phyloP scores from a whole-genome alignment of 2,888 invertebrate species.

The Nymphalis urticae region DNA sequence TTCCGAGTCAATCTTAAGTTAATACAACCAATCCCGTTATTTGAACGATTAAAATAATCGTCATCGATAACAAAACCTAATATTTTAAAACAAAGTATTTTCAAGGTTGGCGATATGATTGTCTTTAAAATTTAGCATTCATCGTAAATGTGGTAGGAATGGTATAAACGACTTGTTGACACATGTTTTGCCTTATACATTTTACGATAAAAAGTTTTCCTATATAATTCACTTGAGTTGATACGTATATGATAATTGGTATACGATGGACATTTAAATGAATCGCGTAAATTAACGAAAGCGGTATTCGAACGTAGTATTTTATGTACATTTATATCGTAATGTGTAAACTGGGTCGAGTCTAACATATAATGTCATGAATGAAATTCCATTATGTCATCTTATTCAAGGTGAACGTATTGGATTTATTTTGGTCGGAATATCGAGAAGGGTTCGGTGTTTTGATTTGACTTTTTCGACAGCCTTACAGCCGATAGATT shows the following conservation, averaged over 20 bases:
- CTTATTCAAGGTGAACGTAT: too few relatives aligned
- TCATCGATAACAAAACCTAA: too few relatives aligned
- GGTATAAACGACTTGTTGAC: not conserved
- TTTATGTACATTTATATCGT: not conserved
- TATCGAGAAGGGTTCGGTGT: too few relatives aligned
- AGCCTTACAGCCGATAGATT: too few relatives aligned
- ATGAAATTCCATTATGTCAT: too few relatives aligned
- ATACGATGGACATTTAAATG: not conserved
- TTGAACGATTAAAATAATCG: too few relatives aligned
- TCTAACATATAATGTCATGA: too few relatives aligned
- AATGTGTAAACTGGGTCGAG: too few relatives aligned
- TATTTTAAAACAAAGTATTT: not conserved
- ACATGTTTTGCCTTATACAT: slow-evolving; percentile 19
- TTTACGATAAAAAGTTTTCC: slow-evolving; percentile 4
- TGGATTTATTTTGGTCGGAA: too few relatives aligned
- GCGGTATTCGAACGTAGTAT: not conserved
- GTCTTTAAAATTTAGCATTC: slow-evolving; percentile 1
- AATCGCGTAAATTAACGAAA: not conserved
- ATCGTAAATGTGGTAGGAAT: not conserved
- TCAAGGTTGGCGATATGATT: slow-evolving; percentile 4
- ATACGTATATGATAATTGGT: not conserved
- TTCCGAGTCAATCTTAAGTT: too few relatives aligned
- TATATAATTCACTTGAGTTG: slow-evolving; percentile 11
- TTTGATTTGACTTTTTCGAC: too few relatives aligned
- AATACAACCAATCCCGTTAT: too few relatives aligned